These are phyloP conservation scores for Melieria crassipennis DNA, from an alignment of 2,888 invertebrate genomes.

Conservation along the genomic window DNA sequence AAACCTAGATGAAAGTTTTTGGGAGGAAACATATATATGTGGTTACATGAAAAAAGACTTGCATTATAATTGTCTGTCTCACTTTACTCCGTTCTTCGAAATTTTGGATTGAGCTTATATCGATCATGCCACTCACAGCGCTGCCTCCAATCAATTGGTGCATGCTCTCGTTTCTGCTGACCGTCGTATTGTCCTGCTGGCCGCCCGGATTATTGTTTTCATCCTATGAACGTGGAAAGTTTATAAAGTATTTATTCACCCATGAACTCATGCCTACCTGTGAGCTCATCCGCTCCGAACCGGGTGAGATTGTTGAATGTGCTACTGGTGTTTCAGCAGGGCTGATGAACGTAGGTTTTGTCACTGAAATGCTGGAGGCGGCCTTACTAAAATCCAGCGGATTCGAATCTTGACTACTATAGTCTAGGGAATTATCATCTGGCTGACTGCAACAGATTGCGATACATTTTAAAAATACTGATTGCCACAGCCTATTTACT, in stretches of 20 bases:
- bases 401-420: constrained; percentile 64
- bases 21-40: background rate
- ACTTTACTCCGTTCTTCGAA: constrained; percentile 38
- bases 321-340: constrained; percentile 25
- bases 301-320: constrained; percentile 35
- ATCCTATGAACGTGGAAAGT: constrained; percentile 46
- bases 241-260: background rate
- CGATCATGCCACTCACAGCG: constrained; percentile 45
- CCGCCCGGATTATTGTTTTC: constrained; percentile 62
- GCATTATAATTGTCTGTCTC: background rate
- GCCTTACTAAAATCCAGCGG: constrained; percentile 69
- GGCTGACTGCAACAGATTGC: constrained; percentile 43
- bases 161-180: constrained; percentile 38
- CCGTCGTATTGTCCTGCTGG: constrained; percentile 40
- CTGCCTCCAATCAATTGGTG: constrained; percentile 38
- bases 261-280: constrained; percentile 32
- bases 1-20: constrained; percentile 42
- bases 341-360: constrained; percentile 26
- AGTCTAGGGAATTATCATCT: constrained; percentile 62
- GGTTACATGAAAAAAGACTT: background rate
- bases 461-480: background rate
- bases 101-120: constrained; percentile 37
- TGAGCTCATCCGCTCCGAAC: constrained; percentile 32
- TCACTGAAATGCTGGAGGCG: constrained; percentile 15
- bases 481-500: background rate